Conservation (phyloP, 1,140 invertebrate species). For the Mizuhopecten yessoensis region DNA sequence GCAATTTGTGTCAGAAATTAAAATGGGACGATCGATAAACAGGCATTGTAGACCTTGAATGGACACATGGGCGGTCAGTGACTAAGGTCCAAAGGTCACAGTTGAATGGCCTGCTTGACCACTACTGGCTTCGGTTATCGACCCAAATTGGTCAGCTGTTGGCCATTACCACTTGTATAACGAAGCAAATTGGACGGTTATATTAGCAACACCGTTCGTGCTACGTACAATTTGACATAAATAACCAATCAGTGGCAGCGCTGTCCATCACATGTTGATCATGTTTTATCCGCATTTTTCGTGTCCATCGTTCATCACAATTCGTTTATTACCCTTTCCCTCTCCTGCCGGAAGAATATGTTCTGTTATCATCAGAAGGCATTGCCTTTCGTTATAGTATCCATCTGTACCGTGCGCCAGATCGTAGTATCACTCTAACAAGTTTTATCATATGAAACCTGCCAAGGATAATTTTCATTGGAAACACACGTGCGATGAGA, state of each 20-base stretch:
- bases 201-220: background rate
- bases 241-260: background rate
- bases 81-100: background rate
- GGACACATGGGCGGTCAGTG: too few species aligned
- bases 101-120: background rate
- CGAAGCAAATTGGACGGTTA: background rate
- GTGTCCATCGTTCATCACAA: too few species aligned
- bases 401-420: too few species aligned
- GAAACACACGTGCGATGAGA: background rate
- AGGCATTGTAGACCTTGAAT: background rate
- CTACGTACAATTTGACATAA: background rate
- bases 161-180: background rate
- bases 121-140: background rate
- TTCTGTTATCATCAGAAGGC: too few species aligned
- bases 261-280: background rate
- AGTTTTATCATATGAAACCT: background rate
- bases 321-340: too few species aligned
- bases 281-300: background rate
- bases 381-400: too few species aligned
- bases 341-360: too few species aligned
- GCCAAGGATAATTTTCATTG: background rate
- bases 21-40: background rate
- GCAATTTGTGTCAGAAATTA: too few species aligned
- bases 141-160: too few species aligned
- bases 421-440: background rate